These are phyloP conservation scores for Argentina silus DNA, from an alignment of 2,797 vertebrate species.

Conservation along the genomic window DNA sequence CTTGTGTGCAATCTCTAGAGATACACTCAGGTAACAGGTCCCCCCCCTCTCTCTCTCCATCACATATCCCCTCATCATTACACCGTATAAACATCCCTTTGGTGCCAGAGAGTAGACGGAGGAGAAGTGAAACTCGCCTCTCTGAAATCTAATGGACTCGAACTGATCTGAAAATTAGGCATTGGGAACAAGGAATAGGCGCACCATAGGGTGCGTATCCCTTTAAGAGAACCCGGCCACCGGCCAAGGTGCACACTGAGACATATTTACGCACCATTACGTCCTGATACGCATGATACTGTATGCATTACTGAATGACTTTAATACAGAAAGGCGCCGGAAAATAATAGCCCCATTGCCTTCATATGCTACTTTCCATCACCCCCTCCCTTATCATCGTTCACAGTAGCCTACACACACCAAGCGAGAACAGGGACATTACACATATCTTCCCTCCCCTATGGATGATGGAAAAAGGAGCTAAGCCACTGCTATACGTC, in stretches of 20 bases:
- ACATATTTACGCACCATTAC: conserved; percentile 56
- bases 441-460: conserved; percentile 20
- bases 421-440: conserved; percentile 14
- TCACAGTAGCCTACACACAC: background rate
- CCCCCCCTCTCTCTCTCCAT: conserved; percentile 39
- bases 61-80: conserved; percentile 59
- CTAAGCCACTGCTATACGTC: conserved; percentile 62
- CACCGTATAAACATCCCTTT: conserved; percentile 31
- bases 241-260: conserved; percentile 44
- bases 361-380: conserved; percentile 15
- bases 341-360: conserved; percentile 31
- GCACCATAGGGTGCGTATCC: conserved; percentile 35
- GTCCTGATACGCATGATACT: conserved; percentile 44
- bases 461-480: conserved; percentile 8
- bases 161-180: conserved; percentile 66
- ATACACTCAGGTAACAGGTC: conserved; percentile 67
- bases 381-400: background rate
- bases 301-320: conserved; percentile 39
- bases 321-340: conserved; percentile 9
- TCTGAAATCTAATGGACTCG: conserved; percentile 59
- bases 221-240: conserved; percentile 66
- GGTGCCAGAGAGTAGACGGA: conserved; percentile 56
- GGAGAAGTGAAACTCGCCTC: conserved; percentile 49
- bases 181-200: conserved; percentile 10
- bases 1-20: conserved; percentile 57